Percentiles rank a stretch among this genome's conserved stretches.
Evolutionary conservation across 2,888 invertebrate genomes (phyloP).

Genomic region (Campopleginae sp.): DNA sequence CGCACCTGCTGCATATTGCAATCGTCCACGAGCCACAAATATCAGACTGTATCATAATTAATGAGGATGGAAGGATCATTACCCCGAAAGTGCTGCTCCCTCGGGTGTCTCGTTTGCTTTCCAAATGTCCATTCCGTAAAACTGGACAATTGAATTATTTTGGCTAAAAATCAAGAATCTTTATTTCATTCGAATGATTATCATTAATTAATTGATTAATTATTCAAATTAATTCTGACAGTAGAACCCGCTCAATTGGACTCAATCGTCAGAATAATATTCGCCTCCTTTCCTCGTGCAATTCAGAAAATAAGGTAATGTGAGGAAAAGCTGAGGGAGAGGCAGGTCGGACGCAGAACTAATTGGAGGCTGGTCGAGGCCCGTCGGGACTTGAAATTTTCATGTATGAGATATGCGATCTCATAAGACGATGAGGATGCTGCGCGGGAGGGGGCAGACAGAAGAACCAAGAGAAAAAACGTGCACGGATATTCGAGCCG

Average conservation of each 20-base stretch:
- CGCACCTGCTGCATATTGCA: constrained; percentile 49
- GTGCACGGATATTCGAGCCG: neutral
- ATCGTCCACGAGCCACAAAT: constrained; percentile 11
- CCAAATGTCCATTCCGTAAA: neutral
- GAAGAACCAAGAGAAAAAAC: neutral
- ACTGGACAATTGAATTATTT: neutral
- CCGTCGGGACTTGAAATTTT: constrained; percentile 58
- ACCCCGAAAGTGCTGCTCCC: neutral
- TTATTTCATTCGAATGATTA: neutral
- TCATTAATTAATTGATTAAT: neutral
- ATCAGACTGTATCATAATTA: neutral
- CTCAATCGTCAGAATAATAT: neutral
- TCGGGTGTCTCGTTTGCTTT: neutral
- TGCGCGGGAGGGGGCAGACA: neutral
- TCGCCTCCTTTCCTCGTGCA: neutral
- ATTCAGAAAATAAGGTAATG: neutral
- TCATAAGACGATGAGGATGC: neutral
- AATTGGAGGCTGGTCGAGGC: constrained; percentile 48
- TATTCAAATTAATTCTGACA: neutral
- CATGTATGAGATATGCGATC: constrained; percentile 36
- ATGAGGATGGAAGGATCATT: neutral
- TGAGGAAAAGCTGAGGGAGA: neutral
- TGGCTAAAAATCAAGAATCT: neutral
- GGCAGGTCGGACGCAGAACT: constrained; percentile 19
- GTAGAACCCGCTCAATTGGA: neutral